Evolutionary conservation across 2,888 invertebrate genomes (phyloP).

Genomic region (Biston betularia): DNA sequence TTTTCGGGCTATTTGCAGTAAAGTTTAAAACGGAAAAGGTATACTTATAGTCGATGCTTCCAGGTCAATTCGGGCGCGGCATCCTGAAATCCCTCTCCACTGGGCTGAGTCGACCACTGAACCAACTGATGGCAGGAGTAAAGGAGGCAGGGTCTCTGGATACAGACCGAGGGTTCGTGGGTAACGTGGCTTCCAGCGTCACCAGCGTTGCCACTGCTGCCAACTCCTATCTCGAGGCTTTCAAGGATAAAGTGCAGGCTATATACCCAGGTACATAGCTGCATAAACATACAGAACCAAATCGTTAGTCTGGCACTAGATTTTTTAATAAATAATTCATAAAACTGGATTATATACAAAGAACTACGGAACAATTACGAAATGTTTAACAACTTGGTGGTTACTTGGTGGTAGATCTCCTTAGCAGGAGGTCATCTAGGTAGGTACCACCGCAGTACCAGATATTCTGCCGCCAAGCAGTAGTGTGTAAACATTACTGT

Average conservation of each 20-base stretch:
- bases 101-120: conserved; percentile 81
- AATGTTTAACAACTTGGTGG: no score
- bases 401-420: no score
- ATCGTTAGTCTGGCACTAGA: no score
- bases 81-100: conserved; percentile 76
- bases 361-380: no score
- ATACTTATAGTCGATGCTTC: conserved; percentile 34
- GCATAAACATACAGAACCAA: no score
- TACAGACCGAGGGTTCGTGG: conserved; percentile 86
- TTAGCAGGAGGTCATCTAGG: no score
- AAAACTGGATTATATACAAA: background rate
- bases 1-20: no score
- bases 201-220: conserved; percentile 75
- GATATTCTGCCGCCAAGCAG: no score
- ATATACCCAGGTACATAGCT: conserved; percentile 84
- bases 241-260: conserved; percentile 83
- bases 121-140: conserved; percentile 85
- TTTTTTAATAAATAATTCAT: background rate
- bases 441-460: no score
- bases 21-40: no score
- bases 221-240: conserved; percentile 75
- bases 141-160: conserved; percentile 87
- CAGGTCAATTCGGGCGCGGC: conserved; percentile 81
- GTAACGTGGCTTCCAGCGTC: conserved; percentile 74
- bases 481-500: no score